Percentiles rank a stretch among this genome's conserved stretches.
phyloP scores from a whole-genome alignment of 2,797 vertebrate genomes.

The Schizothorax lantsangensis region DNA sequence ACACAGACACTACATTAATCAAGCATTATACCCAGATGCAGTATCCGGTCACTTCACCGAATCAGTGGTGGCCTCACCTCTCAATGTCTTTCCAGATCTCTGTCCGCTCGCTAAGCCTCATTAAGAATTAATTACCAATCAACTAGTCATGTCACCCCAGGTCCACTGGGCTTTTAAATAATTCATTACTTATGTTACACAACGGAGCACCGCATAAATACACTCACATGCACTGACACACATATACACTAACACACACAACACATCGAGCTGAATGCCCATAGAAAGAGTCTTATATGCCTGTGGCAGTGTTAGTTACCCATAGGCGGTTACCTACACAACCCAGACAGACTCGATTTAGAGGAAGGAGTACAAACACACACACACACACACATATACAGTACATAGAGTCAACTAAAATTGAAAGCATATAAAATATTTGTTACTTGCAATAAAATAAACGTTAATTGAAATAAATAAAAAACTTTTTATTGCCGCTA shows the following conservation, averaged over 20 bases:
- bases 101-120: constrained; percentile 78
- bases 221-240: constrained; percentile 31
- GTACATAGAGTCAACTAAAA: not conserved
- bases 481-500: not conserved
- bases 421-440: not conserved
- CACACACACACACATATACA: not conserved
- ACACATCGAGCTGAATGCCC: not conserved
- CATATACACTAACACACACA: constrained; percentile 54
- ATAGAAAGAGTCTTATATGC: not conserved
- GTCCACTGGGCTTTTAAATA: constrained; percentile 77
- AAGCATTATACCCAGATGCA: constrained; percentile 68
- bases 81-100: constrained; percentile 63
- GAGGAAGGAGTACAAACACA: not conserved
- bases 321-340: constrained; percentile 40
- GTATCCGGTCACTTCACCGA: constrained; percentile 64
- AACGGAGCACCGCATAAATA: constrained; percentile 62
- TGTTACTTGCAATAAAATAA: not conserved
- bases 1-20: constrained; percentile 71
- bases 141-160: constrained; percentile 80
- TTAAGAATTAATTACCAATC: constrained; percentile 85
- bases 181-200: constrained; percentile 81
- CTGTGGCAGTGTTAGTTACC: constrained; percentile 14
- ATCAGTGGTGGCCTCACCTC: constrained; percentile 68
- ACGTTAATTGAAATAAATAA: not conserved
- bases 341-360: not conserved